These are phyloP conservation scores for Fragum sueziense DNA, from an alignment of 2,888 invertebrate species.

Conservation along the genomic window DNA sequence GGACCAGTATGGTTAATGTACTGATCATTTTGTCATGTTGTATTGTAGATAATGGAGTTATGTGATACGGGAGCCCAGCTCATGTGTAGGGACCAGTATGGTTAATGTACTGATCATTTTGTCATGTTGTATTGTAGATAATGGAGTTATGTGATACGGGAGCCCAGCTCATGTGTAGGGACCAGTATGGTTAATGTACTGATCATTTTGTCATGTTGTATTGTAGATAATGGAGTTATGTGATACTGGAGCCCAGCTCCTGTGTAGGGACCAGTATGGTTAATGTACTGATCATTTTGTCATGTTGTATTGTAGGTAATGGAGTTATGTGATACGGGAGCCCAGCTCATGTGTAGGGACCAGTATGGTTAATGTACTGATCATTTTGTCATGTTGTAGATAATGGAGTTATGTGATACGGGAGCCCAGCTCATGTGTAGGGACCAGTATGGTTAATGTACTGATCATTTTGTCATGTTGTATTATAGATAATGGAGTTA, in stretches of 20 bases:
- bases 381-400: slow-evolving; percentile 83
- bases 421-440: slow-evolving; percentile 84
- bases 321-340: slow-evolving; percentile 91
- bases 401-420: slow-evolving; percentile 91
- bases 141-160: slow-evolving; percentile 93
- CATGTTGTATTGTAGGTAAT: slow-evolving; percentile 86
- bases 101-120: slow-evolving; percentile 80
- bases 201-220: neutral
- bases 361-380: slow-evolving; percentile 84
- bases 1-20: slow-evolving; percentile 85
- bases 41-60: slow-evolving; percentile 89
- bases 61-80: slow-evolving; percentile 88
- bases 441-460: slow-evolving; percentile 85
- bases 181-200: slow-evolving; percentile 84
- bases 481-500: slow-evolving; percentile 89
- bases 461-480: neutral
- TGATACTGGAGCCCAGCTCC: slow-evolving; percentile 86
- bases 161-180: slow-evolving; percentile 76
- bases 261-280: slow-evolving; percentile 84
- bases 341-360: slow-evolving; percentile 77
- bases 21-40: neutral
- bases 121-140: slow-evolving; percentile 84
- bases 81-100: slow-evolving; percentile 83
- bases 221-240: slow-evolving; percentile 91
- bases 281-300: neutral